Evolutionary conservation across 1,140 invertebrate genomes (phyloP), one percentile per base, ranked within the genome.

Genomic region (Agraylea sexmaculata): DNA sequence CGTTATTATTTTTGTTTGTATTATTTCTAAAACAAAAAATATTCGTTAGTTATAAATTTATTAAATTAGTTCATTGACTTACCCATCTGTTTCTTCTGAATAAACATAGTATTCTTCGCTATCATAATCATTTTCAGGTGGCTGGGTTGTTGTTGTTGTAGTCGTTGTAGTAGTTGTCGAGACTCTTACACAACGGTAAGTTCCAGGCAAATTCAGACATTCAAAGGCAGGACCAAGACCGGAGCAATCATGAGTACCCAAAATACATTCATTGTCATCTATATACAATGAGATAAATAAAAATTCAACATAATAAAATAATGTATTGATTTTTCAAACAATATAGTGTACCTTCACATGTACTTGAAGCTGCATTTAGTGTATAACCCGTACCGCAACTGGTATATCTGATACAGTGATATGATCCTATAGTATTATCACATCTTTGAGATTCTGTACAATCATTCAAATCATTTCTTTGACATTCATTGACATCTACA

Each of bases 331-430:
- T n/a, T n/a, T n/a, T n/a, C n/a, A n/a, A n/a, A n/a, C n/a, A n/a
- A n/a, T n/a, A n/a, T n/a, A n/a, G n/a, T 40, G 52, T 61, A 88
- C 85, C 85, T 69, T 89, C 85, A 62, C 93, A 97, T 42, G 77
- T 67, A 40, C 87, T 81, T 3, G 82, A 85, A 7, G 78, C 74
- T 5, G 83, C 80, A 55, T 97, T 93, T 2, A 97, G 60, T 0
- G 90, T 93, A 54, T 98, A 98, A 1, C 95, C 94, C 0, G 92
- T 98, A 1, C 94, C 94, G 62, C 94, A 98, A 1, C 84, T 80
- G 15, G 83, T 72, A 18, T 81, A 80, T 27, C 71, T 55, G 11
- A 88, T 77, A 56, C 91, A 94, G 11, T 77, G 70, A 55, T 75
- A 93, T 7, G 86, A 87, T 2, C 89, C 89, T 15, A 88, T 69